A percentile compares a stretch with the other conserved stretches of the same genome.
These are phyloP conservation scores for Actinostola sp. DNA, from an alignment of 92 coral and sea anemone species.

Conservation along the genomic window DNA sequence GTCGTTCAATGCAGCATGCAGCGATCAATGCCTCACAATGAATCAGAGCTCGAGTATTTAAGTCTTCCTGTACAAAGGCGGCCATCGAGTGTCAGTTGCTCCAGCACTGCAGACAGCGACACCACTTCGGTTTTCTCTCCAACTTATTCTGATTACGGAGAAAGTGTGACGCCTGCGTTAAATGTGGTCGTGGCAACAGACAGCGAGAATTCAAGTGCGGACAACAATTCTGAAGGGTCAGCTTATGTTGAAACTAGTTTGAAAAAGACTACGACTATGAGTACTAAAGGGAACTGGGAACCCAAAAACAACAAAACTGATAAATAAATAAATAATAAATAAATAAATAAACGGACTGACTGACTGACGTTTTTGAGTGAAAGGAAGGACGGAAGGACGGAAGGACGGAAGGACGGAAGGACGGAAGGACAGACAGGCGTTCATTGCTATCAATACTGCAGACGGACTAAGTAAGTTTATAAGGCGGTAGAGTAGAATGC, in stretches of 20 bases:
- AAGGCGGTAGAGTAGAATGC: too few species aligned
- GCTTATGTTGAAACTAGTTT: neutral
- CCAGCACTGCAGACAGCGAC: conserved; percentile 1
- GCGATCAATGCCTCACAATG: too few species aligned
- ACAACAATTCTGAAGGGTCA: neutral
- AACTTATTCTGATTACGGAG: conserved; percentile 8
- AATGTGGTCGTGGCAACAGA: conserved; percentile 20
- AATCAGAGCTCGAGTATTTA: conserved; percentile 13
- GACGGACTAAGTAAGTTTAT: too few species aligned
- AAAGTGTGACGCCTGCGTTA: conserved; percentile 4
- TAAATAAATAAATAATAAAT: too few species aligned
- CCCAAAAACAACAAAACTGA: too few species aligned
- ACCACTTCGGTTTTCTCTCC: conserved; percentile 17
- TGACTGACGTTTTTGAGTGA: too few species aligned
- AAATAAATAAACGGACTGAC: too few species aligned
- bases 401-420: neutral
- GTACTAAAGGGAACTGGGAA: too few species aligned
- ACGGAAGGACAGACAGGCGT: too few species aligned
- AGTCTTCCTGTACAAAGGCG: conserved; percentile 17
- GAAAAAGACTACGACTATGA: too few species aligned
- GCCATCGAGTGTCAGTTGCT: neutral
- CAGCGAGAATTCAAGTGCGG: neutral
- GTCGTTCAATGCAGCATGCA: too few species aligned
- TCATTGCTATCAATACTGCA: too few species aligned
- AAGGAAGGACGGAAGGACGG: neutral